Percentiles rank a stretch among this genome's conserved stretches.
These are phyloP conservation scores for Zosterops hypoxanthus DNA, from an alignment of 2,113 vertebrate genomes.

Conservation along the genomic window DNA sequence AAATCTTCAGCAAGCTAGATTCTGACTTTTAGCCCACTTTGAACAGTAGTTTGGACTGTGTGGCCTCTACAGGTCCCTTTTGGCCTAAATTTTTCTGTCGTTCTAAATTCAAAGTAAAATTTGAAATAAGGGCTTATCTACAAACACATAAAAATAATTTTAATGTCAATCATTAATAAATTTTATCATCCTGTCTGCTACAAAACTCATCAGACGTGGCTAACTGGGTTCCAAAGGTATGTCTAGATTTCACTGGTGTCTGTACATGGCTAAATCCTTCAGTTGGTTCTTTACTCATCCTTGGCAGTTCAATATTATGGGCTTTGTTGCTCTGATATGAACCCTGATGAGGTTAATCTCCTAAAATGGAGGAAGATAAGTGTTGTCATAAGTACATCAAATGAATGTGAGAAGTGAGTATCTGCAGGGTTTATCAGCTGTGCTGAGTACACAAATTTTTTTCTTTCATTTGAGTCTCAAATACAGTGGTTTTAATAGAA, in stretches of 20 bases:
- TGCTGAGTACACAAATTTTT: not conserved
- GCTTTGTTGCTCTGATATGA: not conserved
- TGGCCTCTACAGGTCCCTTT: not conserved
- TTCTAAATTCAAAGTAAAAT: not conserved
- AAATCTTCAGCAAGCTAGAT: not conserved
- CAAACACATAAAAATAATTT: not conserved
- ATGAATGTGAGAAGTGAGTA: not conserved
- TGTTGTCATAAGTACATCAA: not conserved
- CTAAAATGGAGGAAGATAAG: not conserved
- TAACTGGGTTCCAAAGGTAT: not conserved
- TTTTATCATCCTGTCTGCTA: not conserved
- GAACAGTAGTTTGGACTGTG: not conserved
- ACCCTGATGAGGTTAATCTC: not conserved
- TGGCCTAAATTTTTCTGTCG: not conserved
- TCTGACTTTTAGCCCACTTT: not conserved
- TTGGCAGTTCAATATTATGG: not conserved
- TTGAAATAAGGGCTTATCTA: not conserved
- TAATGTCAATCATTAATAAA: not conserved
- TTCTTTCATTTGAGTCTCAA: not conserved
- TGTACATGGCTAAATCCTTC: not conserved
- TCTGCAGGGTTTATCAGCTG: not conserved
- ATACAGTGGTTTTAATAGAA: not conserved
- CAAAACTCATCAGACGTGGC: not conserved
- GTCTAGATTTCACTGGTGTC: not conserved
- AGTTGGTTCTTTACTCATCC: rapidly evolving